Percentiles rank a stretch among this genome's conserved stretches.
These are phyloP conservation scores for Holcopasites calliopsidis DNA, from an alignment of 1,140 invertebrate genomes.

Conservation along the genomic window DNA sequence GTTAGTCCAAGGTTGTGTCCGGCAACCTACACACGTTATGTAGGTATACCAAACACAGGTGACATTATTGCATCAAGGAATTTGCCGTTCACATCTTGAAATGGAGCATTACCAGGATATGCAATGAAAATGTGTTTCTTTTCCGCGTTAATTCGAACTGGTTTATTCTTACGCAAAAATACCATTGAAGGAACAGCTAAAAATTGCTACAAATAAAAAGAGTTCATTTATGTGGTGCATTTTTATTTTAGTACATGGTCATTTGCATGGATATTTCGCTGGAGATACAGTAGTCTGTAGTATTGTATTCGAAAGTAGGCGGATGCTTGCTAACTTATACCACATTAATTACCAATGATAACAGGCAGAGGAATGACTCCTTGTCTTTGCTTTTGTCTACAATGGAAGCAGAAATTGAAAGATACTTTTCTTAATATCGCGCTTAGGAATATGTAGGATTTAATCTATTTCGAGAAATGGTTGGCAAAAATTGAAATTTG, in stretches of 20 bases:
- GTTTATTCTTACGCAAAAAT: neutral
- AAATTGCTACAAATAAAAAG: neutral
- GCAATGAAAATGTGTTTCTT: neutral
- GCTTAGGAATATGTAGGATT: no score
- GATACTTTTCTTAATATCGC: no score
- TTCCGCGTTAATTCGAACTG: neutral
- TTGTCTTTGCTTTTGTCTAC: no score
- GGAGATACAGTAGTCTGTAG: no score
- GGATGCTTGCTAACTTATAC: neutral
- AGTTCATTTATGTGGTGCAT: neutral
- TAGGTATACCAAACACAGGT: no score
- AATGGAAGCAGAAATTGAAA: no score
- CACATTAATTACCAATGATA: neutral
- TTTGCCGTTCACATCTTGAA: neutral
- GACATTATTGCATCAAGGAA: neutral
- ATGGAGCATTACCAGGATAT: neutral
- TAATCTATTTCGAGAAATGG: no score
- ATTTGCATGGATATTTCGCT: neutral
- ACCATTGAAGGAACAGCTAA: neutral
- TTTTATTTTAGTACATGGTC: neutral
- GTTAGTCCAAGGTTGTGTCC: neutral
- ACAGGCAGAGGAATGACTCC: neutral
- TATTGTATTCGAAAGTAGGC: neutral
- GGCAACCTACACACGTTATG: neutral
- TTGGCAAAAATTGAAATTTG: no score